A percentile compares a stretch with the other conserved stretches of the same genome.
Evolutionary conservation across 2,113 vertebrate genomes (phyloP).

Genomic region (Alligator mississippiensis): DNA sequence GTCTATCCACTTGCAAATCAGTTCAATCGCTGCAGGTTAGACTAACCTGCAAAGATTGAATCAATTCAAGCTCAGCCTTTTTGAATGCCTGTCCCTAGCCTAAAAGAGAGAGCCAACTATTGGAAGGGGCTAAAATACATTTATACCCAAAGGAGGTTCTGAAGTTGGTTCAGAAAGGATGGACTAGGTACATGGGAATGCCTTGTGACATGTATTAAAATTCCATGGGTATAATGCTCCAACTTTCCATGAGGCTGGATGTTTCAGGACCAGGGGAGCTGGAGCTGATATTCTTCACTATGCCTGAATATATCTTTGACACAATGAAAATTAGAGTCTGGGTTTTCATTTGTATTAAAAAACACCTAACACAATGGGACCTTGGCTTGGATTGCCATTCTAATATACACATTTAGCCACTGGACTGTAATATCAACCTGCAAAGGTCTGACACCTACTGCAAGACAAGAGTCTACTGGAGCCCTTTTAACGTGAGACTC

Average conservation of each 20-base stretch:
- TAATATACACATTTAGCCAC: background rate
- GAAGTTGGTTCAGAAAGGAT: background rate
- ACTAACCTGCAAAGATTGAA: too few species aligned
- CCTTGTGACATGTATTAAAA: too few species aligned
- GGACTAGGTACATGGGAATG: too few species aligned
- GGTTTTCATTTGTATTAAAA: background rate
- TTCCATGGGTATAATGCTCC: too few species aligned
- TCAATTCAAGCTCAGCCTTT: too few species aligned
- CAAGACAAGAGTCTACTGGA: background rate
- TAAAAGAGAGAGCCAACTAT: too few species aligned
- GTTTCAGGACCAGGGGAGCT: too few species aligned
- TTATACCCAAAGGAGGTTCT: background rate
- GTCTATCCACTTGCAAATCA: too few species aligned
- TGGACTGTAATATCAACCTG: background rate
- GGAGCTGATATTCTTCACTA: background rate
- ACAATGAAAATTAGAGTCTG: background rate
- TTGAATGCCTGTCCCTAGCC: too few species aligned
- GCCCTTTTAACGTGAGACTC: background rate
- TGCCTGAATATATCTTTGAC: background rate
- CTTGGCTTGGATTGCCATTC: background rate
- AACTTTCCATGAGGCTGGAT: too few species aligned
- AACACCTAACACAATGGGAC: background rate
- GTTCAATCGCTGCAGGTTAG: too few species aligned
- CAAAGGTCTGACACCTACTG: background rate
- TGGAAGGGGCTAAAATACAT: background rate